Conservation (phyloP, 2,888 invertebrate genomes). For the Tetragonula carbonaria region DNA sequence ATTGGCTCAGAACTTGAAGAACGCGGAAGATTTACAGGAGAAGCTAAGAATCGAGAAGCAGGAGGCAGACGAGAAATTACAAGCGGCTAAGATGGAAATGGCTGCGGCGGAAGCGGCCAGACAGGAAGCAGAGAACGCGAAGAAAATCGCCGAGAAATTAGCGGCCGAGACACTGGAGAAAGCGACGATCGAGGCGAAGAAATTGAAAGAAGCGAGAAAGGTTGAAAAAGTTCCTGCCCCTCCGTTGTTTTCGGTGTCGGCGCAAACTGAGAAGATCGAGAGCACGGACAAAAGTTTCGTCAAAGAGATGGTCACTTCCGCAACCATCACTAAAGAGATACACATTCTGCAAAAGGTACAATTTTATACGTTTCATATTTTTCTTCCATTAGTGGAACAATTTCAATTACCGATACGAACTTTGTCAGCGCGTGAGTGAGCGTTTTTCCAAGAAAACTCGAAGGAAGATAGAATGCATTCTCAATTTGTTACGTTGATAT, state of each 20-base stretch:
- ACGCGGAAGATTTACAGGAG: constrained; percentile 85
- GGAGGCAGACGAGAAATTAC: constrained; percentile 84
- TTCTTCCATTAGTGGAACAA: not conserved
- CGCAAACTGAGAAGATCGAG: constrained; percentile 73
- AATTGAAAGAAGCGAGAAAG: constrained; percentile 68
- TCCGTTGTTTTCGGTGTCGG: constrained; percentile 68
- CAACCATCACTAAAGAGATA: constrained; percentile 78
- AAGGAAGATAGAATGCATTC: not conserved
- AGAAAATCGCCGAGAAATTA: constrained; percentile 83
- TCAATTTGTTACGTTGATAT: not conserved
- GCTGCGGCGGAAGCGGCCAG: constrained; percentile 83
- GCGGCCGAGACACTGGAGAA: constrained; percentile 80
- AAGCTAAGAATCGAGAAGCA: constrained; percentile 84
- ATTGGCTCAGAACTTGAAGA: constrained; percentile 86
- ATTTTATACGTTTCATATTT: too few species aligned
- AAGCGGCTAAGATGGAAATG: constrained; percentile 84
- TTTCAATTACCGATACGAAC: not conserved
- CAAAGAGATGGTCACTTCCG: constrained; percentile 75
- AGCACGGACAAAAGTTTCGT: constrained; percentile 67
- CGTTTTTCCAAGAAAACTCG: not conserved
- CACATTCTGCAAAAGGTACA: constrained; percentile 78
- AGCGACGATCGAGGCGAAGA: constrained; percentile 77
- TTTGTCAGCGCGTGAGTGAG: not conserved
- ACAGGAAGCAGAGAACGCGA: constrained; percentile 83
- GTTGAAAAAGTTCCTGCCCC: constrained; percentile 31